Base-by-base conservation (phyloP, 2,113 vertebrate species). In the Campylorhamphus procurvoides region DNA sequence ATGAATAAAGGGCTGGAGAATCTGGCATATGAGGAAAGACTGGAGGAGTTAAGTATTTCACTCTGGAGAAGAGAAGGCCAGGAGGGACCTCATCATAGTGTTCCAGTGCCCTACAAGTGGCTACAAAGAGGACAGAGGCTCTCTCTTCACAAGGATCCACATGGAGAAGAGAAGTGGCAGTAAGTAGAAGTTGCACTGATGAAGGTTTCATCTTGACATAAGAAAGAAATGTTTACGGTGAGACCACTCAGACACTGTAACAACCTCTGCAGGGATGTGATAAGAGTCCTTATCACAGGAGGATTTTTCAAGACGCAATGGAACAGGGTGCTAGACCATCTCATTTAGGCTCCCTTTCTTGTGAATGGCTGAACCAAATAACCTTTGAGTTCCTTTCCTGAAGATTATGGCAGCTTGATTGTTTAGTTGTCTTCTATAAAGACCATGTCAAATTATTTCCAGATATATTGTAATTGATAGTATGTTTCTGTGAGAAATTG, bases 41-140 rank as follows among this genome's bases (percentile, higher is more conserved):
- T 58, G 39, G 59, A 69, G 15, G 35, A 66, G 6, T 62, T 87
- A 18, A 2, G 10, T 39, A 31, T 63, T 91, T 83, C 42, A 80
- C 3, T 12, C 18, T 42, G 31, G 35, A 39, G 44, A 64, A 39
- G 12, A 52, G 28, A 53, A 80, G 52, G 11, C 24, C 20, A 10
- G 9, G 28, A 24, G 17, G 5, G 13, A 55, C 20, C 12, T 55
- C 12, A 60, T 44, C 9, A 14, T 23, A 23, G 15, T 69, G 53
- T 90, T 59, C 24, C 18, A 55, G 31, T 24, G 31, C 33, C 28
- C 46, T 9, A 49, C 49, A 9, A 3, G 18, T 0, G 0, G 20
- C 20, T 53, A 17, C 39, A 18, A 58, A 59, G 40, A 59, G 8
- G 10, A 28, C 1, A 3, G 53, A 63, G n/a, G 29, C 23, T 60